Percentiles rank a stretch among this genome's conserved stretches.
Evolutionary conservation across 2,888 invertebrate species (phyloP).

Genomic region (Hydroisotoma schaefferi): DNA sequence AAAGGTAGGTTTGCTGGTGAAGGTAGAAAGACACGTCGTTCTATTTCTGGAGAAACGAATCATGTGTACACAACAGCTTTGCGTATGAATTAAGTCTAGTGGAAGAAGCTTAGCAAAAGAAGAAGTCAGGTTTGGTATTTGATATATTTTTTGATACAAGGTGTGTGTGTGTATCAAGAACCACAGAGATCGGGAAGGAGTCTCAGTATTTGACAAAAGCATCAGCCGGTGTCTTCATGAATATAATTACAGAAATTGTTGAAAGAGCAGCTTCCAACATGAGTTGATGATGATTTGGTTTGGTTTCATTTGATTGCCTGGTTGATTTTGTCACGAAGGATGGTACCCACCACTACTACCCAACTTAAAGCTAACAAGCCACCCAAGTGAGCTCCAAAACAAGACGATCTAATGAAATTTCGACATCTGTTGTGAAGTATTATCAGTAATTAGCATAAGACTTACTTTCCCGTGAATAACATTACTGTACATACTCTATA

Average conservation of each 20-base stretch:
- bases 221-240: conserved; percentile 35
- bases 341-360: too few relatives aligned
- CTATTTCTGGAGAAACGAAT: too few relatives aligned
- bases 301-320: conserved; percentile 45
- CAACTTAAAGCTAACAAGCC: conserved; percentile 11
- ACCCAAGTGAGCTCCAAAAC: conserved; percentile 30
- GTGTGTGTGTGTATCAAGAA: conserved; percentile 7
- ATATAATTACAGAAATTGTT: conserved; percentile 46
- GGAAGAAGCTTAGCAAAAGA: not conserved
- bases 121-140: conserved; percentile 7
- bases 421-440: conserved; percentile 49
- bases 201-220: conserved; percentile 20
- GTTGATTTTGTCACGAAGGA: conserved; percentile 15
- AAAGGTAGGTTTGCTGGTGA: too few relatives aligned
- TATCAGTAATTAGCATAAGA: conserved; percentile 50
- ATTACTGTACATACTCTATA: too few relatives aligned
- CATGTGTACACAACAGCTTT: conserved; percentile 10
- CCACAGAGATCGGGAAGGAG: not conserved
- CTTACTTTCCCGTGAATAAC: conserved; percentile 48
- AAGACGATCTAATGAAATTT: conserved; percentile 47
- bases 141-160: conserved; percentile 9
- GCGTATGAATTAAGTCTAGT: not conserved
- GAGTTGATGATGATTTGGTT: conserved; percentile 41
- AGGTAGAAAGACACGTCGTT: too few relatives aligned
- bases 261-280: conserved; percentile 28